Base-by-base conservation (phyloP, 2,797 vertebrate genomes). In the Lophotriccus pileatus region DNA sequence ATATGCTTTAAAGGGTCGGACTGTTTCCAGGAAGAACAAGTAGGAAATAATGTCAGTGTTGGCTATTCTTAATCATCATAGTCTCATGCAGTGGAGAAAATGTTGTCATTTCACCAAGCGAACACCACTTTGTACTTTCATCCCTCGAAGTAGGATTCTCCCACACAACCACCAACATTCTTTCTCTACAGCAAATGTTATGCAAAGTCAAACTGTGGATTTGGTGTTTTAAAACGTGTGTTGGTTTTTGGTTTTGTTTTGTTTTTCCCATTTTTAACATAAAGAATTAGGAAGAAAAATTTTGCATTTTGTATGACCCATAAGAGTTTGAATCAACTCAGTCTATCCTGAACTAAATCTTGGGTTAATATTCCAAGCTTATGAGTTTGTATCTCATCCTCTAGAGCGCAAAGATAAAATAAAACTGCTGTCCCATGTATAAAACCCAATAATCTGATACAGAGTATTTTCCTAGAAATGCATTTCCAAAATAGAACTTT, bases 11-110 rank as follows among this genome's bases (percentile, higher is more conserved):
- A 80, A 89, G 76, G 41, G 50, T 41, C 43, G 1, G 63, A 67
- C 73, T n/a, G 44, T 69, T 69, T 93, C 84, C 92, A 93, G 76
- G 91, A 96, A 92, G 92, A 92, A 68, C 30, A 85, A n/a, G 44
- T 90, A 93, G 84, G 69, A 96, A 94, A 95, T 86, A 52, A 46
- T 58, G 80, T 87, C 76, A 96, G 41, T 73, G 62, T 13, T 32
- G 81, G 55, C 59, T 86, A 91, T 43, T 91, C 79, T 85, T 87
- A 91, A 94, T 72, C 73, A 87, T 60, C 76, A 25, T 0, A 47
- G 49, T 59, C 39, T 85, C 66, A 83, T 17, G 36, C 3, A 76
- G 46, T 24, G 50, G 75, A 92, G 87, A 89, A 95, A 95, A 90
- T 44, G 8, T 23, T 82, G 74, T 93, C 77, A 89, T 76, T 92